phyloP scores from a whole-genome alignment of 2,113 vertebrate species.

The Saguinus midas region DNA sequence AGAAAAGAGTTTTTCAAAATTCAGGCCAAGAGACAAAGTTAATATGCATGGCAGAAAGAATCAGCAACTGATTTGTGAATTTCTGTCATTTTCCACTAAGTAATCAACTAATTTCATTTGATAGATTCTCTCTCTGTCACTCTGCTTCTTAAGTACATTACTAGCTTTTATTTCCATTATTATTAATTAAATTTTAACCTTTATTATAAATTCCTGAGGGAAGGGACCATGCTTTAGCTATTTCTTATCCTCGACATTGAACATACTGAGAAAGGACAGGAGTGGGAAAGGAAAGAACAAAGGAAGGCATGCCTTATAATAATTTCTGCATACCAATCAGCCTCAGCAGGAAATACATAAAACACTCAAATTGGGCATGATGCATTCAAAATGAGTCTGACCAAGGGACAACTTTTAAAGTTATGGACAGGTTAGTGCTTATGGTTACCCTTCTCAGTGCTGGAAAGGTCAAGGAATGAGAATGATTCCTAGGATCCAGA shows the following conservation, averaged over 20 bases:
- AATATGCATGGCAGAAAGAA: neutral
- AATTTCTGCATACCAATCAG: neutral
- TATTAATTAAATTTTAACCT: neutral
- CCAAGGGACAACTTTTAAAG: neutral
- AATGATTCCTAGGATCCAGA: neutral
- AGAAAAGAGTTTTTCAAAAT: constrained; percentile 15
- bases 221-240: neutral
- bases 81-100: neutral
- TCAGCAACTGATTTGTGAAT: neutral
- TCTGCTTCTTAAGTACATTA: neutral
- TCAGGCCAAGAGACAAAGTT: neutral
- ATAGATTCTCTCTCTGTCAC: neutral
- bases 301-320: neutral
- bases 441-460: neutral
- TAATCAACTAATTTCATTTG: neutral
- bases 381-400: neutral
- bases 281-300: neutral
- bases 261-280: neutral
- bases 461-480: neutral
- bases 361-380: neutral
- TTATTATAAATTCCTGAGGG: neutral
- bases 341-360: neutral
- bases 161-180: neutral
- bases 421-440: neutral
- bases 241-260: neutral